Base-by-base conservation (phyloP, 2,113 vertebrate genomes). In the Ifrita kowaldi region DNA sequence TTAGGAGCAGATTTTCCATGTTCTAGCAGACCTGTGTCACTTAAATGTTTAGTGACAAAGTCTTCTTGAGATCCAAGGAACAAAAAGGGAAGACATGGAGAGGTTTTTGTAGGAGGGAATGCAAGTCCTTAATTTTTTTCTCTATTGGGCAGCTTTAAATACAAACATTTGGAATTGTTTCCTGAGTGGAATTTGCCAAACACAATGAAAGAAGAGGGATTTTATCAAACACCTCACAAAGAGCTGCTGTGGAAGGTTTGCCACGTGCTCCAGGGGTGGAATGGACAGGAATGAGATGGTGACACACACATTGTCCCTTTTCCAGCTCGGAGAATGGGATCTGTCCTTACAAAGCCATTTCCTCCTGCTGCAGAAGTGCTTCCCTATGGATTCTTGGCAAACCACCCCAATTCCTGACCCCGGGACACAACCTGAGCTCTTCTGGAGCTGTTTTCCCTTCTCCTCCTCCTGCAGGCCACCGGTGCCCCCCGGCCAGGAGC, bases 401-500 rank as follows among this genome's bases (percentile, higher is more conserved):
- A 30, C 27, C 42, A 4, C 16, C 1, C 0, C 42, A 33, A 33
- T 20, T 44, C 39, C 53, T 59, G 16, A 4, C 5, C 44, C 18
- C 35, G 11, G 1, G 9, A 5, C 30, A 13, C 53, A 3, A 19
- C 4, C 60, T 70, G 53, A 35, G 35, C 80, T 75, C 19, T 27
- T 6, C 4, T 52, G 46, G 53, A 64, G 11, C 41, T 47, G 3
- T 3, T 59, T 41, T 7, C 37, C 62, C 64, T 65, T 41, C 77
- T 65, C 33, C 27, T 81, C 64, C 59, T 94, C 69, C 94, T 81
- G 7, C 89, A 99, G 99, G 98, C 89, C 98, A 98, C 24, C 97
- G 98, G 69, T 98, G 97, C 14, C 99, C 99, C 20, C 98, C 99
- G 1, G 99, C 99, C 23, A 97, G 99, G 90, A 99, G 99, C 10